Evolutionary conservation across 53 echinoderm and acorn worm genomes (phyloP).

Genomic region (Zoroaster sp.): DNA sequence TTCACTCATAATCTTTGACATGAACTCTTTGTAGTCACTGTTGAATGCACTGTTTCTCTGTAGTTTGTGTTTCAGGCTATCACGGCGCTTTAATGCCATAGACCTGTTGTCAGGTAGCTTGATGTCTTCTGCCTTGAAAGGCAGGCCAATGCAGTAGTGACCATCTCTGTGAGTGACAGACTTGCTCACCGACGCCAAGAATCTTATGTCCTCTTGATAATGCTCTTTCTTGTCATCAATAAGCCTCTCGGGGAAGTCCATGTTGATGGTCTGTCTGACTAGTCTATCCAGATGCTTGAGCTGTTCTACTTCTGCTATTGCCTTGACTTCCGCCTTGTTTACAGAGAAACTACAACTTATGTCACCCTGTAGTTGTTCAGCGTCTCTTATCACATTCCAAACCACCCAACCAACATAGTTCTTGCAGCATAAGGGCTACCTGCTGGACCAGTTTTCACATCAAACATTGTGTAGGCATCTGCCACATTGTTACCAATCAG

Average conservation of each 20-base stretch:
- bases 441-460: slow-evolving; percentile 35
- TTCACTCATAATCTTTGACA: slow-evolving; percentile 47
- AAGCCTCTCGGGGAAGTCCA: slow-evolving; percentile 50
- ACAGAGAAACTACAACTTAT: slow-evolving; percentile 1
- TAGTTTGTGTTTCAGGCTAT: slow-evolving; percentile 31
- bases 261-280: slow-evolving; percentile 14
- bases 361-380: neutral
- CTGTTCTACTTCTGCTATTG: slow-evolving; percentile 15
- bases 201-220: slow-evolving; percentile 55
- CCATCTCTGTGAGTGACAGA: slow-evolving; percentile 12
- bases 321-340: slow-evolving; percentile 29
- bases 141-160: slow-evolving; percentile 34
- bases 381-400: slow-evolving; percentile 33
- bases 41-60: slow-evolving; percentile 28
- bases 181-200: slow-evolving; percentile 36
- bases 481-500: slow-evolving; percentile 56
- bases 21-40: slow-evolving; percentile 49
- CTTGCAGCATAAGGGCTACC: slow-evolving; percentile 50
- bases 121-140: slow-evolving; percentile 32
- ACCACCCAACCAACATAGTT: slow-evolving; percentile 49
- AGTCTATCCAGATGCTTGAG: slow-evolving; percentile 12
- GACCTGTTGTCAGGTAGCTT: slow-evolving; percentile 45
- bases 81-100: slow-evolving; percentile 32
- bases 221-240: slow-evolving; percentile 52
- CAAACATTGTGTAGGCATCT: slow-evolving; percentile 51